A percentile compares a stretch with the other conserved stretches of the same genome.
Conservation (phyloP, 2,888 invertebrate species). For the Hanleya hanleyi region DNA sequence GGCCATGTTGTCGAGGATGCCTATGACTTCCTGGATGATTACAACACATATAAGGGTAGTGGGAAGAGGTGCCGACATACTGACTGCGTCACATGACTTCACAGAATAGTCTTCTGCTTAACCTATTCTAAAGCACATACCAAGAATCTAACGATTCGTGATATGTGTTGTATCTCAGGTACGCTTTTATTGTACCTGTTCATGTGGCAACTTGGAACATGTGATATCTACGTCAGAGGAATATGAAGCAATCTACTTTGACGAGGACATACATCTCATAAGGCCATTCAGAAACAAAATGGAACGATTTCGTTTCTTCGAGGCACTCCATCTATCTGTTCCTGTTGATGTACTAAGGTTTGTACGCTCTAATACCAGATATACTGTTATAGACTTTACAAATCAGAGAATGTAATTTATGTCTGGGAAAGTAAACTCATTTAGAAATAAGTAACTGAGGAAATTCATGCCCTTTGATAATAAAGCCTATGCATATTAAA, state of each 20-base stretch:
- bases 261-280: background rate
- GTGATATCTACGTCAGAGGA: background rate
- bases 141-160: too few relatives aligned
- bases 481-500: too few relatives aligned
- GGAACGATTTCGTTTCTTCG: background rate
- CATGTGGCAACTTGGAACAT: background rate
- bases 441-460: background rate
- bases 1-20: background rate
- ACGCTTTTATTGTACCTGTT: too few relatives aligned
- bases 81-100: too few relatives aligned
- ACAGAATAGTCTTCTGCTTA: too few relatives aligned
- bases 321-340: background rate
- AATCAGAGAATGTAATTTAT: background rate
- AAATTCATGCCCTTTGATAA: background rate
- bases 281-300: background rate
- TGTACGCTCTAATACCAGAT: too few relatives aligned
- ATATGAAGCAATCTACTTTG: background rate
- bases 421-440: background rate
- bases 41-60: too few relatives aligned
- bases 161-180: too few relatives aligned
- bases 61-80: too few relatives aligned
- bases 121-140: too few relatives aligned
- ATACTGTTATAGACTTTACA: too few relatives aligned
- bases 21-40: too few relatives aligned
- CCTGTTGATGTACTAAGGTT: background rate